phyloP scores from a whole-genome alignment of 1,140 invertebrate species.

The Dreissena polymorpha region DNA sequence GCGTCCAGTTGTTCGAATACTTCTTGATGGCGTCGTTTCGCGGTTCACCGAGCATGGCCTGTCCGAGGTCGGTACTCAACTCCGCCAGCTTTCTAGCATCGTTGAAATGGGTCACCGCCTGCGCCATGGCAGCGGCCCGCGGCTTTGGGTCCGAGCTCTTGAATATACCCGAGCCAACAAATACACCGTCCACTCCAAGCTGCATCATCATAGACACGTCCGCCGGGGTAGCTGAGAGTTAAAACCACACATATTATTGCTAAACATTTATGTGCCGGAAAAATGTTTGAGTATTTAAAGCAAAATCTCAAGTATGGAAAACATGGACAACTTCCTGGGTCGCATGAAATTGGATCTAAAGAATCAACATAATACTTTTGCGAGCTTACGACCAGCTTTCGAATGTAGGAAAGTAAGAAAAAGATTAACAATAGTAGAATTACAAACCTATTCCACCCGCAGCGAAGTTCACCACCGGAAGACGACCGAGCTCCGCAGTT shows the following conservation, averaged over 20 bases:
- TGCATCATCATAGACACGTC: constrained; percentile 77
- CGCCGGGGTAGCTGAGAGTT: constrained; percentile 72
- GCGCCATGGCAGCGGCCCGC: constrained; percentile 73
- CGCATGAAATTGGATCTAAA: too few species aligned
- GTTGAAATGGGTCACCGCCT: constrained; percentile 75
- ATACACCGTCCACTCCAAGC: constrained; percentile 75
- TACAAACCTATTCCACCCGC: constrained; percentile 73
- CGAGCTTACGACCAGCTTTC: neutral
- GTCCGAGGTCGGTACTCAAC: constrained; percentile 70
- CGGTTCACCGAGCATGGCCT: constrained; percentile 73
- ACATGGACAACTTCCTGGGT: too few species aligned
- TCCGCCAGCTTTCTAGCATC: constrained; percentile 68
- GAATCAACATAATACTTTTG: neutral
- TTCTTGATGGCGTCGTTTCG: constrained; percentile 34
- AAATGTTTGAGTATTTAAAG: too few species aligned
- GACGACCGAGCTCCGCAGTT: constrained; percentile 71
- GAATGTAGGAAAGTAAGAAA: neutral
- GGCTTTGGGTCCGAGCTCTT: constrained; percentile 70
- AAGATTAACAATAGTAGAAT: neutral
- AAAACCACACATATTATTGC: constrained; percentile 12
- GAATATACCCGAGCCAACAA: constrained; percentile 76
- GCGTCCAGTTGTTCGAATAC: constrained; percentile 38
- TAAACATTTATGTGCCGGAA: too few species aligned
- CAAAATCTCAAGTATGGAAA: too few species aligned
- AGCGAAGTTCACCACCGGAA: constrained; percentile 77